Evolutionary conservation across 2,888 invertebrate genomes (phyloP).

Genomic region (Blomia tropicalis): DNA sequence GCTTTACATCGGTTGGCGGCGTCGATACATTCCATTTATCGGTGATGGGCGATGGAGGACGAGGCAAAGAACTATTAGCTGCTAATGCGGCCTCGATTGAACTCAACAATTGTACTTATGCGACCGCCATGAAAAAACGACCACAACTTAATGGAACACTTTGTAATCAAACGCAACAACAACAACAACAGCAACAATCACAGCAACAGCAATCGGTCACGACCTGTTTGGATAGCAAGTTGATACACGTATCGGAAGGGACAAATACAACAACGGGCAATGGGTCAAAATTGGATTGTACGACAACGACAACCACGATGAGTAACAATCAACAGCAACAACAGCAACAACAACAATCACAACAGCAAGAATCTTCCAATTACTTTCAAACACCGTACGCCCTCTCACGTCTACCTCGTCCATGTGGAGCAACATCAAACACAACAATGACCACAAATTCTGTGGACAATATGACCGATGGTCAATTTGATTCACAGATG

Average conservation of each 20-base stretch:
- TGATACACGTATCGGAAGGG: background rate
- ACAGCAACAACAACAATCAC: background rate
- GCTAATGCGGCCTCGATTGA: background rate
- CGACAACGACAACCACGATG: too few relatives aligned
- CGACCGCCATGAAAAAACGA: background rate
- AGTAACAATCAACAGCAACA: background rate
- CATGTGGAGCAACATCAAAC: background rate
- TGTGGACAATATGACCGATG: background rate
- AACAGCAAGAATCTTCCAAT: background rate
- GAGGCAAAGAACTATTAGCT: background rate
- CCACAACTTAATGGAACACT: background rate
- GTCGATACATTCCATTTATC: background rate
- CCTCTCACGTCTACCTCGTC: background rate
- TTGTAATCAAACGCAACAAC: background rate
- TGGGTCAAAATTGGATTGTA: too few relatives aligned
- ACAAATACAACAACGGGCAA: background rate
- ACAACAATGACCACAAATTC: background rate
- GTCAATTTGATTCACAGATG: background rate
- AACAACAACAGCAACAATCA: background rate
- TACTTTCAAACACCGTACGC: constrained; percentile 21
- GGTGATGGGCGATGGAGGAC: background rate
- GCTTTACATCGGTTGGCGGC: background rate
- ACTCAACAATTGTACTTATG: background rate
- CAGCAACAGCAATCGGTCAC: background rate
- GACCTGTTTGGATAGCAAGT: constrained; percentile 1